Conservation (phyloP, 35 echinoderm and acorn worm species). For the Anneissia japonica region DNA sequence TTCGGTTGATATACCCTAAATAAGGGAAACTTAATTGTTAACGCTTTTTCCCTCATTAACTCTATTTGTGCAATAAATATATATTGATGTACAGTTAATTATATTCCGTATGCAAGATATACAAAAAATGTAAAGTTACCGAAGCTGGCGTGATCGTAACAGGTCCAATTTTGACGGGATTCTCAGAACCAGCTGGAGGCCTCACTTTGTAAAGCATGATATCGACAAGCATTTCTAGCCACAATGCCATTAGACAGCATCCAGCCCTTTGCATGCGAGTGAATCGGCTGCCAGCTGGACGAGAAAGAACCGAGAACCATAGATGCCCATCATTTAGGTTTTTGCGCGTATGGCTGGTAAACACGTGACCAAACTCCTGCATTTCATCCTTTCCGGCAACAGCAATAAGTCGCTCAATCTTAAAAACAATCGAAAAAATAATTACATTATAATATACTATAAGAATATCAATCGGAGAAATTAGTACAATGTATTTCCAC, state of each 20-base stretch:
- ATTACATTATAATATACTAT: too few relatives aligned
- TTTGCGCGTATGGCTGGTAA: slow-evolving; percentile 59
- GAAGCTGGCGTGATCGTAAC: slow-evolving; percentile 86
- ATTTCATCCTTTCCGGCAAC: slow-evolving; percentile 95
- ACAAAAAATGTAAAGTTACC: slow-evolving; percentile 45
- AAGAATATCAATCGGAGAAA: too few relatives aligned
- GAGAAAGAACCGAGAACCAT: slow-evolving; percentile 82
- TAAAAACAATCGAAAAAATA: too few relatives aligned
- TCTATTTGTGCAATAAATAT: too few relatives aligned
- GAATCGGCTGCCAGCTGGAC: slow-evolving; percentile 75
- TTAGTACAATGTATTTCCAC: too few relatives aligned
- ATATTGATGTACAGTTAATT: too few relatives aligned
- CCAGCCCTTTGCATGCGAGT: slow-evolving; percentile 65
- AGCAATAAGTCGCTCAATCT: slow-evolving; percentile 82
- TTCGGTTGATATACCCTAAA: too few relatives aligned
- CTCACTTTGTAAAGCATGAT: slow-evolving; percentile 83
- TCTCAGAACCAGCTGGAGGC: slow-evolving; percentile 37
- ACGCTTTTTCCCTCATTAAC: too few relatives aligned
- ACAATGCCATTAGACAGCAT: slow-evolving; percentile 92
- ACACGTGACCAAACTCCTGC: slow-evolving; percentile 83
- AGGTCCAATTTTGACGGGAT: slow-evolving; percentile 77
- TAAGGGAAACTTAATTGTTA: too few relatives aligned
- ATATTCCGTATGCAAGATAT: too few relatives aligned
- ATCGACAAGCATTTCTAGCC: slow-evolving; percentile 92
- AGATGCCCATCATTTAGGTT: slow-evolving; percentile 90